Conservation (phyloP, 2,113 vertebrate genomes). For the Marmota monax region DNA sequence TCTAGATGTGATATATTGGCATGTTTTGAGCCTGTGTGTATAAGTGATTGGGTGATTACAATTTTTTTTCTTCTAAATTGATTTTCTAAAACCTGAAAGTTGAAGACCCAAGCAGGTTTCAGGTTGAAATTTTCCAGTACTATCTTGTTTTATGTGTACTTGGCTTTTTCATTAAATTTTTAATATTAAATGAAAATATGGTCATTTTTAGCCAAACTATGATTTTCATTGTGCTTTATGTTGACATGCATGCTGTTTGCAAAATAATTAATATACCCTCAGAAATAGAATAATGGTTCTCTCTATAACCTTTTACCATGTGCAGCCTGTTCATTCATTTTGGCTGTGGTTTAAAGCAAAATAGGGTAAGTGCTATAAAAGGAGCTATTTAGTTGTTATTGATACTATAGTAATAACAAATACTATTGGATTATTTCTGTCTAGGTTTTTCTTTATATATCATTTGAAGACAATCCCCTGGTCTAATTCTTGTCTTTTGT, state of each 20-base stretch:
- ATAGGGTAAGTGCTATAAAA: background rate
- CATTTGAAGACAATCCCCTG: background rate
- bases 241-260: slow-evolving; percentile 34
- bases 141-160: background rate
- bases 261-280: background rate
- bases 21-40: slow-evolving; percentile 2
- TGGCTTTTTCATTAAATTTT: slow-evolving; percentile 66
- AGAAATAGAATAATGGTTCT: slow-evolving; percentile 31
- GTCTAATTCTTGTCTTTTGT: slow-evolving; percentile 34
- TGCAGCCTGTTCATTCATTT: background rate
- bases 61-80: slow-evolving; percentile 23
- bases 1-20: background rate
- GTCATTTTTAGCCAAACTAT: slow-evolving; percentile 38
- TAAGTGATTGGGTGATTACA: background rate
- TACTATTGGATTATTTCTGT: background rate
- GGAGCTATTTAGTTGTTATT: background rate
- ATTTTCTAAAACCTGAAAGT: slow-evolving; percentile 36
- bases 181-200: slow-evolving; percentile 20
- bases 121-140: slow-evolving; percentile 27
- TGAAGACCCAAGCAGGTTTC: background rate
- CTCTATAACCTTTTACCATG: background rate
- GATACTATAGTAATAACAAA: background rate
- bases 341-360: slow-evolving; percentile 54
- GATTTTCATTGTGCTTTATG: background rate
- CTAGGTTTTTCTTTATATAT: background rate